These are phyloP conservation scores for Oligia strigilis DNA, from an alignment of 2,888 invertebrate genomes.

Conservation along the genomic window DNA sequence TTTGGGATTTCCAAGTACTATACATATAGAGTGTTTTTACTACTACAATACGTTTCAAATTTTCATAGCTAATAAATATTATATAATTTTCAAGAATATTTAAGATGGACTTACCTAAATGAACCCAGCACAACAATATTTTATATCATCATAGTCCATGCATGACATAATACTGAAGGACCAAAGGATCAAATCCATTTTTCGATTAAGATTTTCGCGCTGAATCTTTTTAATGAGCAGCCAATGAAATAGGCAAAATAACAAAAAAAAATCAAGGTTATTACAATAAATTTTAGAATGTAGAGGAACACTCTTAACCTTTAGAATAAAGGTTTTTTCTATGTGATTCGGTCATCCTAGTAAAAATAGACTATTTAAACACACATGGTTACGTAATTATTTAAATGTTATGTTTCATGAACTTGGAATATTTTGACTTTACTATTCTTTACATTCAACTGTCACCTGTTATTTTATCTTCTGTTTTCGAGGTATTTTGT, in stretches of 20 bases:
- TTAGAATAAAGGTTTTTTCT: slow-evolving; percentile 36
- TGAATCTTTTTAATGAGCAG: slow-evolving; percentile 12
- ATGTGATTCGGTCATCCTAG: slow-evolving; percentile 47
- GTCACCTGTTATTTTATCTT: neutral
- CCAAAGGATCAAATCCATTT: slow-evolving; percentile 6
- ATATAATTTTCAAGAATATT: neutral
- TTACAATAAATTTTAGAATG: slow-evolving; percentile 34
- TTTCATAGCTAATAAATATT: neutral
- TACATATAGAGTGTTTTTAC: neutral
- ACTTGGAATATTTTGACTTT: neutral
- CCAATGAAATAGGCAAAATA: slow-evolving; percentile 15
- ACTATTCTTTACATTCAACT: neutral
- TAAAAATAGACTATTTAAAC: slow-evolving; percentile 54
- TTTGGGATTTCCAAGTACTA: neutral
- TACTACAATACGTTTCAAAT: neutral
- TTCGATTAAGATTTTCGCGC: slow-evolving; percentile 6
- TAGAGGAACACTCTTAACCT: slow-evolving; percentile 53
- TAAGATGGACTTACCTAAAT: neutral
- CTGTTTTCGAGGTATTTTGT: neutral
- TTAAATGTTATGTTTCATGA: slow-evolving; percentile 10
- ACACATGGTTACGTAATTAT: slow-evolving; percentile 39
- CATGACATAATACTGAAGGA: neutral
- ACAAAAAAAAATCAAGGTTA: slow-evolving; percentile 46
- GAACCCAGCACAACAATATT: neutral
- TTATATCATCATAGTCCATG: neutral